phyloP scores from a whole-genome alignment of 2,113 vertebrate species.

The Henicopernis longicauda region DNA sequence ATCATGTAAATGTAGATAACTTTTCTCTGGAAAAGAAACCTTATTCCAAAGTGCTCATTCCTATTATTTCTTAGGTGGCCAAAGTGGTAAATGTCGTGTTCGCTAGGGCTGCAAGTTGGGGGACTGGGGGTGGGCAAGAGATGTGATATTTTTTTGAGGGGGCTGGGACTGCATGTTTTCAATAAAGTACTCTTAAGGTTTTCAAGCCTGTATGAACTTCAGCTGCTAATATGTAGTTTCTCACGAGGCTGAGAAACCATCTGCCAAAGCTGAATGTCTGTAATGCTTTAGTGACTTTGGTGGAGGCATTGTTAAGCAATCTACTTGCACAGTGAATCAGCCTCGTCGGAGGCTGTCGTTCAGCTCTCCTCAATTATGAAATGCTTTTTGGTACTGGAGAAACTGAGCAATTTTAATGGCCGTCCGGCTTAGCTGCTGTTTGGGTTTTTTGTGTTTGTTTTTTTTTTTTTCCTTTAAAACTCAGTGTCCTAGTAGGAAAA shows the following conservation, averaged over 20 bases:
- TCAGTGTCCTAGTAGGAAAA: background rate
- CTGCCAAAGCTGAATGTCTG: background rate
- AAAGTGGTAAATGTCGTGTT: background rate
- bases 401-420: background rate
- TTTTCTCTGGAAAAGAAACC: background rate
- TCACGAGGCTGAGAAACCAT: background rate
- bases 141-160: background rate
- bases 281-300: background rate
- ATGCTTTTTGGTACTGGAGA: background rate
- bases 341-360: background rate
- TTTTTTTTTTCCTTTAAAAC: background rate
- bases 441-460: too few relatives aligned
- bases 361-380: background rate
- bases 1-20: background rate
- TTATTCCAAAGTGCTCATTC: constrained; percentile 25
- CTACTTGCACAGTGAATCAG: background rate
- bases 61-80: background rate
- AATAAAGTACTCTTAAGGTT: constrained; percentile 33
- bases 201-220: constrained; percentile 45
- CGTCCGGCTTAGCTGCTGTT: background rate
- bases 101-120: background rate
- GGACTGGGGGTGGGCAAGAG: too few relatives aligned
- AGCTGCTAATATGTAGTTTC: constrained; percentile 64
- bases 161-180: background rate
- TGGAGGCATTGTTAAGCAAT: background rate